Conservation (phyloP, 2,888 invertebrate species). For the Drosophila demipolita region DNA sequence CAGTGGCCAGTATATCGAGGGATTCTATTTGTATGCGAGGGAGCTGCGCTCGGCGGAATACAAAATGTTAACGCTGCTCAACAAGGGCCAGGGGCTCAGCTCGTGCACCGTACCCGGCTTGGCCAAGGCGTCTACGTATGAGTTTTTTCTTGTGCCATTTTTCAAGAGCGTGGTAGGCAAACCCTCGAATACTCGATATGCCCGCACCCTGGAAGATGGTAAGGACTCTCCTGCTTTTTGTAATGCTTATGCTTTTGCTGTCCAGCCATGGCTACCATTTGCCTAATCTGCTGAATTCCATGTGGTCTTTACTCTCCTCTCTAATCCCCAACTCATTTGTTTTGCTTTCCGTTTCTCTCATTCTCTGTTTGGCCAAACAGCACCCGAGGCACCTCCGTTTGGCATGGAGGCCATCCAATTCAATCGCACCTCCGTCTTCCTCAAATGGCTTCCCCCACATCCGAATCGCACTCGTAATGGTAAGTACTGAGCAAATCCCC, state of each 20-base stretch:
- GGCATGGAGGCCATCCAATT: conserved; percentile 93
- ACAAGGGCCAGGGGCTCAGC: conserved; percentile 90
- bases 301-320: conserved; percentile 1
- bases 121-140: conserved; percentile 93
- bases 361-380: conserved; percentile 84
- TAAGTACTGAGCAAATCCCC: conserved; percentile 61
- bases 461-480: conserved; percentile 91
- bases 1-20: conserved; percentile 92
- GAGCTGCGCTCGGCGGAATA: conserved; percentile 87
- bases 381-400: conserved; percentile 93
- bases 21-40: conserved; percentile 92
- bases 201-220: conserved; percentile 94
- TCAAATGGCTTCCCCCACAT: conserved; percentile 93
- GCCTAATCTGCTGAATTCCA: conserved; percentile 28
- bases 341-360: not conserved
- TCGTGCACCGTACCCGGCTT: conserved; percentile 92
- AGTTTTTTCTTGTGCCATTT: conserved; percentile 96
- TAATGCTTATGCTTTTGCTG: conserved; percentile 23
- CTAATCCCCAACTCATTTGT: conserved; percentile 33
- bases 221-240: conserved; percentile 80
- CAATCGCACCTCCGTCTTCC: conserved; percentile 91
- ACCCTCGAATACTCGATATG: conserved; percentile 92
- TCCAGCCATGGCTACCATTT: conserved; percentile 5
- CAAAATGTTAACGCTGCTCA: conserved; percentile 91
- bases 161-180: conserved; percentile 94